Evolutionary conservation across 2,888 invertebrate species (phyloP), one percentile per base, ranked within the genome.

Genomic region (Nebria salina): DNA sequence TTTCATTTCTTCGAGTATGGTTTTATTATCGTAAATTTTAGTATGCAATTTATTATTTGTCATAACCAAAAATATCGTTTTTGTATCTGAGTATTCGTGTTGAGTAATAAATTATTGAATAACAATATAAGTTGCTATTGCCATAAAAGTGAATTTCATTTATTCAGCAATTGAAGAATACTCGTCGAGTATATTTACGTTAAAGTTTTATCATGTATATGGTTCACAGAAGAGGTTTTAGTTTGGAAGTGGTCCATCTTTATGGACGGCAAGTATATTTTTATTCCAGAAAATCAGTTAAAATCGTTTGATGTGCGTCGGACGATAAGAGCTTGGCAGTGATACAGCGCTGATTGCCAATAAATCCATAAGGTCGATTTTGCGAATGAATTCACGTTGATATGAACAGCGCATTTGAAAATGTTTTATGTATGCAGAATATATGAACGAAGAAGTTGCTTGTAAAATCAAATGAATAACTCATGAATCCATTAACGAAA

Each of bases 391-490:
- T 78, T 78, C 78, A 20, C 78, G 72, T 78, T 74, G 78, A 78
- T 64, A 34, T 66, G 72, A 77, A 77, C 42, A 73, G 34, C 41
- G 72, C 34, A 72, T 25, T 15, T 73, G 65, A 26, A 78, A 66
- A 78, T 78, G 74, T 78, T 78, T 78, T 74, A 78, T 78, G 78
- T 78, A 78, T 78, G 78, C 74, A 78, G 74, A 78, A 78, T 78
- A 34, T 74, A 78, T 78, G 78, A 74, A 78, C 72, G 73, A 34
- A 34, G 34, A 34, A 78, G 66, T 74, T 43, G 34, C 78, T 41
- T 41, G 66, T 25, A 74, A 78, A 65, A 41, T 72, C 77, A 13
- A 34, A 78, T 78, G 74, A 78, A 78, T 78, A 74, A 78, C 74
- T 78, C 78, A 78, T 66, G 78, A 78, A 78, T 78, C 78, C 74